These are phyloP conservation scores for Sinocyclocheilus grahami DNA, from an alignment of 2,113 vertebrate genomes.

Conservation along the genomic window DNA sequence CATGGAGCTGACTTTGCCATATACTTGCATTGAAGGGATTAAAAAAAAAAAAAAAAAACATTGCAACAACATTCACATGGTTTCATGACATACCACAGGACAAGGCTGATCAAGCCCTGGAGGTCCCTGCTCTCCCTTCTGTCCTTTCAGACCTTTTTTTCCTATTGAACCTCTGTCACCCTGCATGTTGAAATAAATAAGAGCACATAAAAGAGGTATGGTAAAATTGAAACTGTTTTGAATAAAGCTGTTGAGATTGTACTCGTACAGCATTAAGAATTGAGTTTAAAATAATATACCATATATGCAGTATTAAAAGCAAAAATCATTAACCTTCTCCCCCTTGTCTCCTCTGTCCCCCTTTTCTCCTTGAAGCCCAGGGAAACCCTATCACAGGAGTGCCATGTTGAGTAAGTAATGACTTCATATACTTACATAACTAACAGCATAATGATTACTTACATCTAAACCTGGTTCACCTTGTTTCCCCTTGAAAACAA, in stretches of 20 bases:
- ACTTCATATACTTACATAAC: slow-evolving; percentile 14
- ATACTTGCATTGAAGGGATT: background rate
- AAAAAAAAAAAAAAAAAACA: background rate
- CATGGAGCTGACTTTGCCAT: background rate
- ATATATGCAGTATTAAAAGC: background rate
- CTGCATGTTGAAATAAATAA: slow-evolving; percentile 64
- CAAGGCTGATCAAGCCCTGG: slow-evolving; percentile 95
- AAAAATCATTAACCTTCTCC: slow-evolving; percentile 82
- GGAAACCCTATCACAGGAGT: slow-evolving; percentile 83
- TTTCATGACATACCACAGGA: slow-evolving; percentile 86
- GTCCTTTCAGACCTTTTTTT: slow-evolving; percentile 91
- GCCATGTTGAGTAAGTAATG: slow-evolving; percentile 42
- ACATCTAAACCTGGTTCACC: slow-evolving; percentile 95
- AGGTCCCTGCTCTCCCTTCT: slow-evolving; percentile 94
- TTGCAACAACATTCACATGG: background rate
- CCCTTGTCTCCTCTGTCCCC: slow-evolving; percentile 88
- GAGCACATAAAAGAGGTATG: background rate
- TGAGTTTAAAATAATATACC: background rate
- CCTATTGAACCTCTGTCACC: slow-evolving; percentile 88
- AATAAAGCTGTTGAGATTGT: background rate
- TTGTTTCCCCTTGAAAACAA: slow-evolving; percentile 81
- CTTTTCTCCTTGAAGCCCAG: slow-evolving; percentile 88
- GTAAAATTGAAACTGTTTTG: background rate
- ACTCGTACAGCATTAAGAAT: background rate
- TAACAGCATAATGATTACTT: slow-evolving; percentile 69